phyloP scores from a whole-genome alignment of 1,140 invertebrate genomes.

The Brachionus manjavacas region DNA sequence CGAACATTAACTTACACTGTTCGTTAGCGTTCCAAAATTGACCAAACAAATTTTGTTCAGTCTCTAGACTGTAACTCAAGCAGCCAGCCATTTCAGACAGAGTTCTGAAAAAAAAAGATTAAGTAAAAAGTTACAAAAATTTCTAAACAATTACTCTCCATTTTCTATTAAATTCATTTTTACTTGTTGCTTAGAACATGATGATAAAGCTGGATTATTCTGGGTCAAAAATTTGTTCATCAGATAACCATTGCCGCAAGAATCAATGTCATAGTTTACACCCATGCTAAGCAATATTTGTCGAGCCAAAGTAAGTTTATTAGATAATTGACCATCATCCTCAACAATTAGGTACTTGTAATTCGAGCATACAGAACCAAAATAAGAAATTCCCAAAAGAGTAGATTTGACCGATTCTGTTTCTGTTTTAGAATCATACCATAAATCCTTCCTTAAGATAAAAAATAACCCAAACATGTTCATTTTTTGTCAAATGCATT shows the following conservation, averaged over 20 bases:
- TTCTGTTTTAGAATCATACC: not conserved
- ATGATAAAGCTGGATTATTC: not conserved
- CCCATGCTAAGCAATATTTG: not conserved
- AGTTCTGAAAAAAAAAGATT: not conserved
- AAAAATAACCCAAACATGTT: no score
- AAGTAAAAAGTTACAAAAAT: not conserved
- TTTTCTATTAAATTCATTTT: not conserved
- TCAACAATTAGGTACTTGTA: not conserved
- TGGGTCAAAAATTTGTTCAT: not conserved
- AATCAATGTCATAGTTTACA: not conserved
- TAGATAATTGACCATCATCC: not conserved
- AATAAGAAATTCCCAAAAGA: not conserved
- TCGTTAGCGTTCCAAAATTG: not conserved
- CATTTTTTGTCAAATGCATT: no score
- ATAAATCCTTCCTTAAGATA: conserved; percentile 11
- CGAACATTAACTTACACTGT: not conserved
- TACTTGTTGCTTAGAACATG: not conserved
- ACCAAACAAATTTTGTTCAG: not conserved
- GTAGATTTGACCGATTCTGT: not conserved
- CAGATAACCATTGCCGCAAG: not conserved
- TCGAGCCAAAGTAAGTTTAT: not conserved
- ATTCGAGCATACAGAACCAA: not conserved
- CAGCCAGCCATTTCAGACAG: not conserved
- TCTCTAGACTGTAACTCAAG: not conserved
- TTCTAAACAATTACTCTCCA: not conserved